Percentiles rank a stretch among this genome's conserved stretches.
phyloP scores from a whole-genome alignment of 2,888 invertebrate species.

The Epinotia demarniana region DNA sequence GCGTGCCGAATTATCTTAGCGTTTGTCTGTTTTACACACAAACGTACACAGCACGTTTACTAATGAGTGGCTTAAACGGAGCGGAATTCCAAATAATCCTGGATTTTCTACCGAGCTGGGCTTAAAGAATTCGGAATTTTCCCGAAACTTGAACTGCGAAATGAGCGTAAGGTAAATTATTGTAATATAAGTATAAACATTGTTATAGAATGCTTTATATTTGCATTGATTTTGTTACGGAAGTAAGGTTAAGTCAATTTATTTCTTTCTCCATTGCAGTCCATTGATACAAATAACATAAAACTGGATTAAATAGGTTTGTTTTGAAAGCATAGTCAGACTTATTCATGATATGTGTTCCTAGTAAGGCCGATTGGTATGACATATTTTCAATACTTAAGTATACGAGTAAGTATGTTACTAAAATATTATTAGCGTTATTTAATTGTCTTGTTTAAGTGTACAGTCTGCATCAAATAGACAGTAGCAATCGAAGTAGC shows the following conservation, averaged over 20 bases:
- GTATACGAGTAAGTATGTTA: too few species aligned
- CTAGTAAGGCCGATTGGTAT: too few species aligned
- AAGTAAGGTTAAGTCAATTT: not conserved
- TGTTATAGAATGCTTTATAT: not conserved
- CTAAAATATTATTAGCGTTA: too few species aligned
- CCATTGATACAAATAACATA: too few species aligned
- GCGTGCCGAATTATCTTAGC: not conserved
- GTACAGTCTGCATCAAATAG: too few species aligned
- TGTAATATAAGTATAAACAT: not conserved
- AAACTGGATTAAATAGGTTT: too few species aligned
- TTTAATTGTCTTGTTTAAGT: too few species aligned
- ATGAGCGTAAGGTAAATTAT: not conserved
- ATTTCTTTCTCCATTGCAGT: not conserved
- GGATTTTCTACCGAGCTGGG: not conserved
- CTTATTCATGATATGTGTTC: too few species aligned
- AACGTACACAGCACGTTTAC: not conserved
- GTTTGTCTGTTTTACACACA: not conserved
- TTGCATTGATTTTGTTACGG: not conserved
- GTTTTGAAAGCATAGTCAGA: too few species aligned
- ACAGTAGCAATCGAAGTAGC: too few species aligned
- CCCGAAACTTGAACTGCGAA: not conserved
- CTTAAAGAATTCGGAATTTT: conserved; percentile 1
- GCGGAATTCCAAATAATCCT: not conserved
- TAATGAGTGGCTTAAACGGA: not conserved
- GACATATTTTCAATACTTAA: too few species aligned